Evolutionary conservation across 30 jellyfish, hydroid and myxozoan genomes (phyloP).

Genomic region (Pelagia noctiluca): DNA sequence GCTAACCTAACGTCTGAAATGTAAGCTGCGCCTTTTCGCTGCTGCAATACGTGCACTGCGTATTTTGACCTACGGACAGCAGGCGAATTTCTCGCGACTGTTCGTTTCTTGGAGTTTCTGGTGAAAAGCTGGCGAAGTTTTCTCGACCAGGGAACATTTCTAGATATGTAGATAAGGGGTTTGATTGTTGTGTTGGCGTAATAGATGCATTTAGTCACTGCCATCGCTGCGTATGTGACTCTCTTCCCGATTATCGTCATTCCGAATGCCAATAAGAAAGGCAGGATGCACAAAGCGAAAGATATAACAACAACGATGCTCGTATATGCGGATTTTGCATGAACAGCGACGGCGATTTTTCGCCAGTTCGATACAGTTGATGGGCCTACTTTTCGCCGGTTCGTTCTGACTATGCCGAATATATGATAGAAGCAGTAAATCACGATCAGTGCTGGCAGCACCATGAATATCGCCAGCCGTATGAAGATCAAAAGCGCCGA

Average conservation of each 20-base stretch:
- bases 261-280: conserved; percentile 39
- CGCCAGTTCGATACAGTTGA: conserved; percentile 75
- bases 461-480: conserved; percentile 5
- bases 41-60: background rate
- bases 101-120: conserved; percentile 9
- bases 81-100: conserved; percentile 32
- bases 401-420: conserved; percentile 48
- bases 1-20: background rate
- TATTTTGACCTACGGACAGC: conserved; percentile 42
- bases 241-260: conserved; percentile 20
- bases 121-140: conserved; percentile 32
- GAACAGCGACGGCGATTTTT: conserved; percentile 73
- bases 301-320: conserved; percentile 58
- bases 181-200: conserved; percentile 61
- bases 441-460: conserved; percentile 51
- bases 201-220: conserved; percentile 24
- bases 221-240: conserved; percentile 32
- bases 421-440: conserved; percentile 57
- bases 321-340: conserved; percentile 76
- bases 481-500: background rate
- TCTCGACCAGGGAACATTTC: conserved; percentile 63
- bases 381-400: conserved; percentile 82
- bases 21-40: background rate
- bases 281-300: conserved; percentile 54
- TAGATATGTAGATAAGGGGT: conserved; percentile 59